Conservation (phyloP, 2,888 invertebrate species). For the Mythimna albipuncta region DNA sequence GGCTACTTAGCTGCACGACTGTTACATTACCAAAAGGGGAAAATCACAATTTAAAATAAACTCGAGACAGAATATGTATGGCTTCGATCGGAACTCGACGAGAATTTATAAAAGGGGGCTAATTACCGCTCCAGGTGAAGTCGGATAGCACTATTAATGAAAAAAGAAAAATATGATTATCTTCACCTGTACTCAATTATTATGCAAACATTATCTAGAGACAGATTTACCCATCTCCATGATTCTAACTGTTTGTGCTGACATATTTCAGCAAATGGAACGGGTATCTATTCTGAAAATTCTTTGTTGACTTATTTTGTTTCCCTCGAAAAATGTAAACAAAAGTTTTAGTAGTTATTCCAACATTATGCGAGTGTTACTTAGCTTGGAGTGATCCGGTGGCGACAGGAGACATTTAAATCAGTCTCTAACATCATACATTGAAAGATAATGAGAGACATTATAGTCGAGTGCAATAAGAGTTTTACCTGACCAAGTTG, state of each 20-base stretch:
- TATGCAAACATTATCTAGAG: slow-evolving; percentile 25
- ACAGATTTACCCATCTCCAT: slow-evolving; percentile 48
- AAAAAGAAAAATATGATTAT: slow-evolving; percentile 57
- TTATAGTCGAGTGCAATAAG: slow-evolving; percentile 12
- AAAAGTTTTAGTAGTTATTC: background rate
- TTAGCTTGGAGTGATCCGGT: background rate
- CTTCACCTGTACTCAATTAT: slow-evolving; percentile 38
- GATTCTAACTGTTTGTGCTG: slow-evolving; percentile 2
- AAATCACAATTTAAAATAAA: background rate
- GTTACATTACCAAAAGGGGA: background rate
- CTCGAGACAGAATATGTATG: slow-evolving; percentile 19
- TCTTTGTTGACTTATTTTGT: background rate
- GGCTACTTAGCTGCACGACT: background rate
- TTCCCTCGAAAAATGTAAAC: slow-evolving; percentile 5
- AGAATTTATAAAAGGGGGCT: slow-evolving; percentile 53
- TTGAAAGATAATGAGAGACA: slow-evolving; percentile 20
- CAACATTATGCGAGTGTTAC: background rate
- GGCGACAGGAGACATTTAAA: slow-evolving; percentile 44
- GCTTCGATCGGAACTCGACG: slow-evolving; percentile 49
- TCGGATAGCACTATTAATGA: slow-evolving; percentile 58
- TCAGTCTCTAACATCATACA: slow-evolving; percentile 40
- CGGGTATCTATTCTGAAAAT: background rate
- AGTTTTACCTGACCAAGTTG: slow-evolving; percentile 16
- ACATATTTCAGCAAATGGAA: background rate
- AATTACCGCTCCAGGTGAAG: slow-evolving; percentile 62